A percentile compares a stretch with the other conserved stretches of the same genome.
phyloP scores from a whole-genome alignment of 2,113 vertebrate genomes.

The Psettodes erumei region DNA sequence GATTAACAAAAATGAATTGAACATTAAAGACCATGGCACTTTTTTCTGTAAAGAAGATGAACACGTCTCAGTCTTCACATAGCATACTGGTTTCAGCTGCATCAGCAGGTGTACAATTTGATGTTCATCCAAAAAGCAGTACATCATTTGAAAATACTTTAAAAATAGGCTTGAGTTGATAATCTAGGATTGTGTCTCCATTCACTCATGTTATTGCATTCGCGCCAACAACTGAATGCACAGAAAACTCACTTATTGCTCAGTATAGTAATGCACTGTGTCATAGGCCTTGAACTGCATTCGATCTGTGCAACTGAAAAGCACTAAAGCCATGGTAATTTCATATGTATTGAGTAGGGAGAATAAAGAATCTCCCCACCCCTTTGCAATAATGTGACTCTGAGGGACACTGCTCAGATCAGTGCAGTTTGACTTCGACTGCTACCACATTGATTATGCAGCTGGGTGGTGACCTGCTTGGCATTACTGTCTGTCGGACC shows the following conservation, averaged over 20 bases:
- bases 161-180: slow-evolving; percentile 13
- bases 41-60: not conserved
- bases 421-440: not conserved
- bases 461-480: not conserved
- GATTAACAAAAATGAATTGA: not conserved
- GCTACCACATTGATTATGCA: not conserved
- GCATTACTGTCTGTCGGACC: not conserved
- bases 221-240: slow-evolving; percentile 6
- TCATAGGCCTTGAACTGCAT: slow-evolving; percentile 13
- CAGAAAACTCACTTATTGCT: slow-evolving; percentile 16
- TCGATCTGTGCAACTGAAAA: not conserved
- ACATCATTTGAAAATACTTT: not conserved
- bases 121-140: not conserved
- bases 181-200: not conserved
- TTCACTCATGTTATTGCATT: not conserved
- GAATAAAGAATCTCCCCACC: not conserved
- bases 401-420: not conserved
- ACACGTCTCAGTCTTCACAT: not conserved
- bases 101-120: not conserved
- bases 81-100: not conserved
- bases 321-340: slow-evolving; percentile 1
- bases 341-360: not conserved
- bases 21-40: not conserved
- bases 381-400: not conserved
- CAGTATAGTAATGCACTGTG: not conserved